Evolutionary conservation across 1,140 invertebrate species (phyloP).

Genomic region (Notospermus geniculatus): DNA sequence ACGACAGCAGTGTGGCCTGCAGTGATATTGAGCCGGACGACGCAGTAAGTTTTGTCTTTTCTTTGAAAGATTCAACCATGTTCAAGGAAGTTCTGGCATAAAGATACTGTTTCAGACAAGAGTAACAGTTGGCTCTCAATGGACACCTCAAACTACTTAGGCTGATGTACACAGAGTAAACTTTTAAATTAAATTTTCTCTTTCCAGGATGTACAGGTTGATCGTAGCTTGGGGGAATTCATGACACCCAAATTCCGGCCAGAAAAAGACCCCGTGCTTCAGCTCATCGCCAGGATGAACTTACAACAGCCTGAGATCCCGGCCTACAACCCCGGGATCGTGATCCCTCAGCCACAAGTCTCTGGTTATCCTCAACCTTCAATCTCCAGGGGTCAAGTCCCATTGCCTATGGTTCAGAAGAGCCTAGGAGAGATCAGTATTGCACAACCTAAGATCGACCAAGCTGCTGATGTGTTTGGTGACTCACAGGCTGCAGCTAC

Average conservation of each 20-base stretch:
- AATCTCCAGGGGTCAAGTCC: constrained; percentile 13
- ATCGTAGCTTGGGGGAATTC: constrained; percentile 48
- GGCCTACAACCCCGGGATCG: not conserved
- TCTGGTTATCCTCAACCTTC: constrained; percentile 27
- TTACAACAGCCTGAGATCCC: constrained; percentile 21
- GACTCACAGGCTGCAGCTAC: not conserved
- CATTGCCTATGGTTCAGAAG: constrained; percentile 20
- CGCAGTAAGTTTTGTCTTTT: not conserved
- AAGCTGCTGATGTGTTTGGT: not conserved
- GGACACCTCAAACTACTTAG: too few species aligned
- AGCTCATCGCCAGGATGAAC: constrained; percentile 27
- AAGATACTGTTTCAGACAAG: too few species aligned
- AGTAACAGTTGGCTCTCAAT: too few species aligned
- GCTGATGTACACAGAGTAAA: too few species aligned
- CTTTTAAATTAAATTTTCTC: constrained; percentile 12
- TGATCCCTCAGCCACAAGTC: constrained; percentile 6
- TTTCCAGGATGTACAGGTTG: constrained; percentile 37
- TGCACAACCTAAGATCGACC: constrained; percentile 7
- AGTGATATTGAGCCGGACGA: too few species aligned
- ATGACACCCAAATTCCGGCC: constrained; percentile 27
- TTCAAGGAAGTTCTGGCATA: too few species aligned
- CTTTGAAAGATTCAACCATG: too few species aligned
- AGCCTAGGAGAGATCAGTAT: constrained; percentile 39
- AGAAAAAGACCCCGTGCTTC: constrained; percentile 39
- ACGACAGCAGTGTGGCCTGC: too few species aligned